Conservation (phyloP, 2,113 vertebrate species). For the Petrocephalus microphthalmus region DNA sequence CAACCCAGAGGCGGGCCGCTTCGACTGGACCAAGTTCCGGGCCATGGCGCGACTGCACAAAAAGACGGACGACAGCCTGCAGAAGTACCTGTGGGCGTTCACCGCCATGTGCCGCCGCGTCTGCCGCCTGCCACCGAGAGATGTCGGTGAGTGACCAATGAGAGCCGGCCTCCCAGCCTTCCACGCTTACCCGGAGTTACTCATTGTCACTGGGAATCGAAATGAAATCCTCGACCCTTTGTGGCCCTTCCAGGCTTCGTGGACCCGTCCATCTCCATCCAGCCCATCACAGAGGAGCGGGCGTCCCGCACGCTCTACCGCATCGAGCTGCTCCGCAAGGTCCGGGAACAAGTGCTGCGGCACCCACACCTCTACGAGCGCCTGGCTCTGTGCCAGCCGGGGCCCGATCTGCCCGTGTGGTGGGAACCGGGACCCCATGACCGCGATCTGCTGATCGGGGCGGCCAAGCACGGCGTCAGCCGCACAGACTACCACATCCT, state of each 20-base stretch:
- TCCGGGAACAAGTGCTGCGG: constrained; percentile 88
- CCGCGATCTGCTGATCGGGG: constrained; percentile 87
- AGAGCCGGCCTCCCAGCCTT: background rate
- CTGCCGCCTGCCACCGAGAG: constrained; percentile 87
- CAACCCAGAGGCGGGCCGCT: constrained; percentile 80
- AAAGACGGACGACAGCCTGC: constrained; percentile 93
- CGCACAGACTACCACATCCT: constrained; percentile 98
- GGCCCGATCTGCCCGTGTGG: constrained; percentile 89
- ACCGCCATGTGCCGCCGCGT: constrained; percentile 93
- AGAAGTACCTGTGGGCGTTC: constrained; percentile 92
- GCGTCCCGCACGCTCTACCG: constrained; percentile 93
- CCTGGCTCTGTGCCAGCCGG: constrained; percentile 81
- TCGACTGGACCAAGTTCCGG: constrained; percentile 98
- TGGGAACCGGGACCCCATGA: constrained; percentile 91
- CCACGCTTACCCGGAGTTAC: background rate
- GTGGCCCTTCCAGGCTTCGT: constrained; percentile 64
- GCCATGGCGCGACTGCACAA: constrained; percentile 96
- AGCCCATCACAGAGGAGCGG: constrained; percentile 94
- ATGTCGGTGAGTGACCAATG: constrained; percentile 66
- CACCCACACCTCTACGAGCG: constrained; percentile 81
- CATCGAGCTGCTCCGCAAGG: constrained; percentile 91
- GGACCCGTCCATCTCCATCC: constrained; percentile 85
- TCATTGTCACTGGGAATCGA: background rate
- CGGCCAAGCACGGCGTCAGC: constrained; percentile 95
- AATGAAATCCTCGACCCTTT: background rate